phyloP scores from a whole-genome alignment of 2,113 vertebrate species.

The Oncorhynchus kisutch region DNA sequence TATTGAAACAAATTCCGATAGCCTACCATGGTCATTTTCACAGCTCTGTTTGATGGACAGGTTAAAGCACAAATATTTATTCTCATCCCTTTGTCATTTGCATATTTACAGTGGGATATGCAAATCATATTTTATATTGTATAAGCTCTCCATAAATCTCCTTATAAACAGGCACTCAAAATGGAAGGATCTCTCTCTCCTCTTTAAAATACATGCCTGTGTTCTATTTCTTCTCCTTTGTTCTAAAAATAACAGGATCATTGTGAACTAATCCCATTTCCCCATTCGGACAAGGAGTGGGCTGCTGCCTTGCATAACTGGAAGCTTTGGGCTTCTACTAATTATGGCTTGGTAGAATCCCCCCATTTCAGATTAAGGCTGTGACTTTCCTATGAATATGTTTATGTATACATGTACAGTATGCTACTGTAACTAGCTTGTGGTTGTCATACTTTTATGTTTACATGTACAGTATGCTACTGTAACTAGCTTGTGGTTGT shows the following conservation, averaged over 20 bases:
- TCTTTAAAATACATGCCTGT: not conserved
- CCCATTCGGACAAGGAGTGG: constrained; percentile 55
- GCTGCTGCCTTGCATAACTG: constrained; percentile 53
- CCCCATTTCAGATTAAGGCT: too few species aligned
- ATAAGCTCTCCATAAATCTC: constrained; percentile 19
- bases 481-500: too few species aligned
- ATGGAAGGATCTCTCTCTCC: constrained; percentile 13
- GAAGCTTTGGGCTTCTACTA: constrained; percentile 53
- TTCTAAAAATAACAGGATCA: constrained; percentile 47
- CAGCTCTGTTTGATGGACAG: constrained; percentile 25
- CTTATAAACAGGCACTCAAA: constrained; percentile 29
- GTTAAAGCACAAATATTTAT: constrained; percentile 46
- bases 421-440: too few species aligned
- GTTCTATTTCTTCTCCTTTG: constrained; percentile 9
- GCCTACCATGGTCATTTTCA: not conserved
- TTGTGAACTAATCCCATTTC: constrained; percentile 63
- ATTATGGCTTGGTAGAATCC: constrained; percentile 43
- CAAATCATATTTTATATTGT: constrained; percentile 62
- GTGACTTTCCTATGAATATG: too few species aligned
- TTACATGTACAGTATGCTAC: too few species aligned
- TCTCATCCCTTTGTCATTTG: constrained; percentile 48
- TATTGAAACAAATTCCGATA: too few species aligned
- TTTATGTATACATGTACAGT: too few species aligned
- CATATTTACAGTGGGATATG: constrained; percentile 64
- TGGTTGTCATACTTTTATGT: too few species aligned